phyloP scores from a whole-genome alignment of 2,113 vertebrate genomes.

The Craseonycteris thonglongyai region DNA sequence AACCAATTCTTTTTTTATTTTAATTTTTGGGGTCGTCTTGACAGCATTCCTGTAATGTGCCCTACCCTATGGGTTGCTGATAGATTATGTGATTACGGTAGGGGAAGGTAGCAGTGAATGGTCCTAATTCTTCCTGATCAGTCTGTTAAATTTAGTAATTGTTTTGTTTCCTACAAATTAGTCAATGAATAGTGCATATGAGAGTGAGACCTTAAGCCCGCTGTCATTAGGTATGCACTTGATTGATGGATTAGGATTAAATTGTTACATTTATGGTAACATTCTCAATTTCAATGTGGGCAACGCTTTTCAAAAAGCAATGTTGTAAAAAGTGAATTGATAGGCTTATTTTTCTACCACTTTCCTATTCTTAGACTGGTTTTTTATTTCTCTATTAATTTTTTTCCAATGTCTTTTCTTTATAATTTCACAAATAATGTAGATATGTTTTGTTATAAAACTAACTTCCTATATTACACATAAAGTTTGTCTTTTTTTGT shows the following conservation, averaged over 20 bases:
- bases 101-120: neutral
- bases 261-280: neutral
- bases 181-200: neutral
- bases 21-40: neutral
- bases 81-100: accelerated
- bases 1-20: neutral
- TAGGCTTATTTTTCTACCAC: neutral
- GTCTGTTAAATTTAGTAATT: neutral
- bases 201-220: neutral
- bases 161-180: neutral
- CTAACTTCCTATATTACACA: neutral
- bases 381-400: neutral
- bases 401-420: constrained; percentile 14
- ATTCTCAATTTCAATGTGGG: neutral
- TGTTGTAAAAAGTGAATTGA: neutral
- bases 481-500: neutral
- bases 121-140: neutral
- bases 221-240: neutral
- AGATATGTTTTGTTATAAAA: neutral
- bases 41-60: accelerated
- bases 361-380: neutral
- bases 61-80: too few relatives aligned
- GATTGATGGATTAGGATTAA: neutral
- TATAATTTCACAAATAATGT: neutral
- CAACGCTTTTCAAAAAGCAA: neutral